Evolutionary conservation across 2,797 vertebrate genomes (phyloP), one percentile per base, ranked within the genome.

Genomic region (Amblyopsis hoosieri): DNA sequence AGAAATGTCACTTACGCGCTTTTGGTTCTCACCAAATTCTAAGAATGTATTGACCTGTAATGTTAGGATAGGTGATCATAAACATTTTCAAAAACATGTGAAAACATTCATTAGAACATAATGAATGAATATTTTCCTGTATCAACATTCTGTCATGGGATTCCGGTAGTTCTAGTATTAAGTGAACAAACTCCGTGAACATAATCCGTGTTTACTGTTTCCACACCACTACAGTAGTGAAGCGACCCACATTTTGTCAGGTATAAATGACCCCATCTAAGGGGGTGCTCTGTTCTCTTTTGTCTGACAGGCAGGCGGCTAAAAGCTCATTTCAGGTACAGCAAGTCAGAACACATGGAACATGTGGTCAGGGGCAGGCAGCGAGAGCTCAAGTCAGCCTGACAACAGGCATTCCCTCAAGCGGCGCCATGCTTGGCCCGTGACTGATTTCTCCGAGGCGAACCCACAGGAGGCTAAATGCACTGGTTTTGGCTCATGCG

Each of bases 391-490:
- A 70, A 88, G 81, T 82, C 65, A 29, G 68, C 68, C 81, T 81
- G 86, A 86, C 87, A 88, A 84, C 82, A 85, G 84, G 84, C 62
- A 77, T 81, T 84, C 86, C 80, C 81, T 71, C 70, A 76, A 89
- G 85, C 82, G 72, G 86, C 83, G 79, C 72, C 63, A 52, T 81
- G 80, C 82, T 76, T 76, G 77, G 81, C 81, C 37, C 37, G 51
- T 80, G 83, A 75, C 87, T 87, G 87, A 90, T 87, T 89, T 90
- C 83, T 87, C 79, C 10, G 52, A 83, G 79, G 85, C 84, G 67
- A 42, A 81, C 69, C 89, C 66, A 70, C 74, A 0, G 89, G 87
- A 85, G 87, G 78, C 83, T 85, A 81, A 88, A 80, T 79, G 82
- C 79, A 75, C 69, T 63, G 33, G 79, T 75, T 82, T 84, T 74